phyloP scores from a whole-genome alignment of 2,113 vertebrate species.

The Indicator indicator region DNA sequence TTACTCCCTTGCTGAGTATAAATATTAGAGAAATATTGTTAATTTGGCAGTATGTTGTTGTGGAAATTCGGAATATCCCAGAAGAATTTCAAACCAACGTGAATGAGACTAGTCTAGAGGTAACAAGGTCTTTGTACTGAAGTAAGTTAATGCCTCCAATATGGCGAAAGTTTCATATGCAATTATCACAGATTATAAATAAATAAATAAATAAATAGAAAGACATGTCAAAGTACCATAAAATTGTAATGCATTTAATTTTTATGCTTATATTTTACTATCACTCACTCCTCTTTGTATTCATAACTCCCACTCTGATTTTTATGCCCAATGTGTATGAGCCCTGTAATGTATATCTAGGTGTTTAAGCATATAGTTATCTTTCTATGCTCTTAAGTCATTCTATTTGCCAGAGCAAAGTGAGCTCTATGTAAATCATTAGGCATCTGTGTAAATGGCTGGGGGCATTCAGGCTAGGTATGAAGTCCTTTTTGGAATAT shows the following conservation, averaged over 20 bases:
- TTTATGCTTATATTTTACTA: neutral
- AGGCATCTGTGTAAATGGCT: neutral
- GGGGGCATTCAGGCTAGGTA: neutral
- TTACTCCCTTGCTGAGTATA: neutral
- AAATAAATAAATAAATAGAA: neutral
- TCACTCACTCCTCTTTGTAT: neutral
- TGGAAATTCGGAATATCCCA: neutral
- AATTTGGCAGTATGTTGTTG: neutral
- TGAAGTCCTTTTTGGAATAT: neutral
- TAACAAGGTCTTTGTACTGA: neutral
- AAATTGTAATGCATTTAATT: neutral
- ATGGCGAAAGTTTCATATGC: neutral
- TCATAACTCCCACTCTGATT: fast-evolving
- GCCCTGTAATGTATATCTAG: neutral
- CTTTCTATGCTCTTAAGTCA: neutral
- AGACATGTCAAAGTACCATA: neutral
- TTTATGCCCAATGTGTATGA: neutral
- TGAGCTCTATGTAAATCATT: neutral
- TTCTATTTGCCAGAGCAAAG: neutral
- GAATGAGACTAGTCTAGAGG: neutral
- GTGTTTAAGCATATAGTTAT: neutral
- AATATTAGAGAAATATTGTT: neutral
- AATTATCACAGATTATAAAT: neutral
- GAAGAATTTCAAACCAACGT: neutral
- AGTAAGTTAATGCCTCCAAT: neutral